Percentiles rank a stretch among this genome's conserved stretches.
These are phyloP conservation scores for Gyps fulvus DNA, from an alignment of 2,113 vertebrate genomes.

Conservation along the genomic window DNA sequence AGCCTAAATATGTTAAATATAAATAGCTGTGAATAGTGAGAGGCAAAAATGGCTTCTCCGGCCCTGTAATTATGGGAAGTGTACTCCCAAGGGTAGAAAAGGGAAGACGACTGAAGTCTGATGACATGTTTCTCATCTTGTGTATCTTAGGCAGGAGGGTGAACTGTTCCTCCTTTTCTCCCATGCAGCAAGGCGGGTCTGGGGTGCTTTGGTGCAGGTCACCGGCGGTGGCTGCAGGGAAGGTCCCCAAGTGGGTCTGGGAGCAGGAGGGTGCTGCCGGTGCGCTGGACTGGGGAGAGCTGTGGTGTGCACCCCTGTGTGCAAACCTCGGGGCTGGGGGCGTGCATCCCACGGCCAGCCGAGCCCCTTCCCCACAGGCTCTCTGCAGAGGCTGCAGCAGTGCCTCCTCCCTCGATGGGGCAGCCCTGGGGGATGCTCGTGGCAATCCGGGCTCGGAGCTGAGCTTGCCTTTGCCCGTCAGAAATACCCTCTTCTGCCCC, in stretches of 20 bases:
- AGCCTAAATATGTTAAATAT: neutral
- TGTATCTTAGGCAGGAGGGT: neutral
- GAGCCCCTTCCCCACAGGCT: fast-evolving
- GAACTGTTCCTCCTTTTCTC: neutral
- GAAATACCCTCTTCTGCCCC: neutral
- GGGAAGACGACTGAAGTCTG: neutral
- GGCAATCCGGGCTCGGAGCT: neutral
- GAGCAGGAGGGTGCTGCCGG: neutral
- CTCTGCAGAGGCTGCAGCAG: too few species aligned
- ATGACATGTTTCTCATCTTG: neutral
- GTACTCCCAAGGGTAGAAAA: neutral
- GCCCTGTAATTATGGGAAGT: neutral
- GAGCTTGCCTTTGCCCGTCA: neutral
- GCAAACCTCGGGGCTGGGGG: fast-evolving
- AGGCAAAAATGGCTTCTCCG: neutral
- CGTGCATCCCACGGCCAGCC: fast-evolving
- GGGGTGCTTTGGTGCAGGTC: neutral
- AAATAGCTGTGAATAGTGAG: neutral
- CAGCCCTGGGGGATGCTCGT: neutral
- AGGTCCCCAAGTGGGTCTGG: neutral
- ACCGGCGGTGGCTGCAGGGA: fast-evolving
- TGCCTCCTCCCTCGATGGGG: neutral
- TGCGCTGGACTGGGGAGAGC: neutral
- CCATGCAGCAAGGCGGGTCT: fast-evolving
- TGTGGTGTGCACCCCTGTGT: neutral